phyloP scores from a whole-genome alignment of 2,113 vertebrate genomes.

The Pterocles burchelli region DNA sequence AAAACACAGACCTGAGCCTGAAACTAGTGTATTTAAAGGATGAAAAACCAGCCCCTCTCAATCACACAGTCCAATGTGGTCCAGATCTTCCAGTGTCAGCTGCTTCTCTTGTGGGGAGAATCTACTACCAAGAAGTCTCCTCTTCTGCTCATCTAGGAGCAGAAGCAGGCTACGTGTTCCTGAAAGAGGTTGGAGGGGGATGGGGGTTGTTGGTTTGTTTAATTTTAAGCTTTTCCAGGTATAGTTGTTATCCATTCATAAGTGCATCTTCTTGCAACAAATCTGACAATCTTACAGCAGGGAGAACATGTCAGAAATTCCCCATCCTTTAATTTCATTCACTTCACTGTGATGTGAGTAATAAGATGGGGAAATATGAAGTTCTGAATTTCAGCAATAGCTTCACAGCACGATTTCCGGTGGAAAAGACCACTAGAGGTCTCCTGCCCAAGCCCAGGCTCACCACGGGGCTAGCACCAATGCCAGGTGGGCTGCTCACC shows the following conservation, averaged over 20 bases:
- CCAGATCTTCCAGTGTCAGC: not conserved
- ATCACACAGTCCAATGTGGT: not conserved
- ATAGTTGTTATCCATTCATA: not conserved
- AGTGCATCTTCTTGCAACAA: not conserved
- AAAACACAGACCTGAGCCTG: not conserved
- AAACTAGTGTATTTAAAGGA: not conserved
- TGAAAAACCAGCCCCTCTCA: not conserved
- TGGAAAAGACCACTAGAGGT: not conserved
- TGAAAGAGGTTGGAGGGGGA: not conserved
- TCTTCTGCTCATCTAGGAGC: not conserved
- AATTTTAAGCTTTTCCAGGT: not conserved
- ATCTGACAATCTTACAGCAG: not conserved
- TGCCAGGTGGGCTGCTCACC: not conserved
- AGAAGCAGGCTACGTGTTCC: not conserved
- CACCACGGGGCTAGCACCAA: not conserved
- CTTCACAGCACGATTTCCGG: not conserved
- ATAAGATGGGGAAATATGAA: fast-evolving
- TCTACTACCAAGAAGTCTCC: not conserved
- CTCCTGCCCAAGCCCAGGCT: not conserved
- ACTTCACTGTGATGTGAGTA: not conserved
- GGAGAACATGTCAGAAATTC: not conserved
- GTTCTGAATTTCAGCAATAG: not conserved
- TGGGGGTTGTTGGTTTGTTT: not conserved
- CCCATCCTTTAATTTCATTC: not conserved
- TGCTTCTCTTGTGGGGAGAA: not conserved